Conservation (phyloP, 2,113 vertebrate species). For the Cyprinodon brontotheroides region DNA sequence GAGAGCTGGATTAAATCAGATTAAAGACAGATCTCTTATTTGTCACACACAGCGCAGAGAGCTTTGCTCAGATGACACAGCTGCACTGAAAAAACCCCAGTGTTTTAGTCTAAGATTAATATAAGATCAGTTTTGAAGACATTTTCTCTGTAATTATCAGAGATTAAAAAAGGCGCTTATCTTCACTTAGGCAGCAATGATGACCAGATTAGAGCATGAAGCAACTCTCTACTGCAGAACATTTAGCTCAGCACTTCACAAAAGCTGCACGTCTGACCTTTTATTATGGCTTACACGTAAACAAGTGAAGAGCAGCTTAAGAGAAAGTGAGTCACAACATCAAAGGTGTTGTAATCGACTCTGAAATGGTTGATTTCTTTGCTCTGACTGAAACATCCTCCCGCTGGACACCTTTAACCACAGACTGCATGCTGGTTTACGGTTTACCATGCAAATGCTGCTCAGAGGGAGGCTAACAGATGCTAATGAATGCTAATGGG, state of each 20-base stretch:
- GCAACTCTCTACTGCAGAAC: constrained; percentile 6
- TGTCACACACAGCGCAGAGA: constrained; percentile 1
- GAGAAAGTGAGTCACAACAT: not conserved
- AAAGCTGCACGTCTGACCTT: not conserved
- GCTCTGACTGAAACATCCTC: not conserved
- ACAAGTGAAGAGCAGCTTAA: constrained; percentile 3
- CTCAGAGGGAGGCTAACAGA: constrained; percentile 8
- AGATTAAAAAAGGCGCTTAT: constrained; percentile 18
- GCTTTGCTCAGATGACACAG: not conserved
- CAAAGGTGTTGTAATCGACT: constrained; percentile 10
- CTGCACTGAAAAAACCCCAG: not conserved
- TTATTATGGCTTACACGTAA: not conserved
- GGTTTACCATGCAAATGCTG: constrained; percentile 17
- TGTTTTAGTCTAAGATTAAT: not conserved
- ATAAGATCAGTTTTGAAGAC: not conserved
- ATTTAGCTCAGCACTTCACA: not conserved
- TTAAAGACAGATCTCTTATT: constrained; percentile 14
- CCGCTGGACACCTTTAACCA: not conserved
- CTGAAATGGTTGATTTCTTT: not conserved
- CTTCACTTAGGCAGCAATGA: not conserved
- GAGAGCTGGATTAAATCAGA: constrained; percentile 27
- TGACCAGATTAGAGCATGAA: constrained; percentile 23
- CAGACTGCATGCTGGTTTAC: constrained; percentile 12
- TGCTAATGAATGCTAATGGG: constrained; percentile 35
- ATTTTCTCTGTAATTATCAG: constrained; percentile 9